Conservation (phyloP, 2,113 vertebrate genomes). For the Amphilophus citrinellus region DNA sequence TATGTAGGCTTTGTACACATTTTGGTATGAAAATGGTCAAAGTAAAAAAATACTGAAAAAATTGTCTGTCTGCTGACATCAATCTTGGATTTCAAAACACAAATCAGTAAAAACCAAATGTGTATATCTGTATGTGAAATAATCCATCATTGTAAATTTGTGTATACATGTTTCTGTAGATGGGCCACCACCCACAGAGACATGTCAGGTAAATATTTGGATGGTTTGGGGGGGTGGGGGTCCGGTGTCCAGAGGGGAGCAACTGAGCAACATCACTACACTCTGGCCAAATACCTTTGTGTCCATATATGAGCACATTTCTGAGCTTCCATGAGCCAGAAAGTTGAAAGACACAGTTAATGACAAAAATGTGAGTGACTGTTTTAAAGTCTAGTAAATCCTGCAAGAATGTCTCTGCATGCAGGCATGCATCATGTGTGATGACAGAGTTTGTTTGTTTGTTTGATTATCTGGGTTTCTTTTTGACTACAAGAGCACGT, state of each 20-base stretch:
- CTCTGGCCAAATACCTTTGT: slow-evolving; percentile 53
- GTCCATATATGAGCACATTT: not conserved
- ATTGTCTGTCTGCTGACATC: slow-evolving; percentile 3
- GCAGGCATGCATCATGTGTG: slow-evolving; percentile 15
- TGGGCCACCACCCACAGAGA: slow-evolving; percentile 82
- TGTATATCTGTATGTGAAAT: slow-evolving; percentile 52
- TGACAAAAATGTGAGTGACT: slow-evolving; percentile 9
- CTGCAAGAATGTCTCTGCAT: not conserved
- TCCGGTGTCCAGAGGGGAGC: slow-evolving; percentile 73
- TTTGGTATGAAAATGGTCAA: not conserved
- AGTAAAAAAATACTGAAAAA: not conserved
- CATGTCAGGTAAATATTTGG: slow-evolving; percentile 79
- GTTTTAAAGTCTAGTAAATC: slow-evolving; percentile 8
- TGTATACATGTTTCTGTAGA: slow-evolving; percentile 70
- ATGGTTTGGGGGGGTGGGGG: slow-evolving; percentile 60
- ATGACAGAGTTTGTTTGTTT: slow-evolving; percentile 37
- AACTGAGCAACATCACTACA: slow-evolving; percentile 44
- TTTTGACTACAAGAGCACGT: slow-evolving; percentile 6
- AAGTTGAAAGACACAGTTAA: not conserved
- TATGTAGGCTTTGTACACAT: not conserved
- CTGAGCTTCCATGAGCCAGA: not conserved
- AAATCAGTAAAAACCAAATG: slow-evolving; percentile 38
- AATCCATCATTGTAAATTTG: slow-evolving; percentile 70
- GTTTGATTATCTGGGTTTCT: not conserved
- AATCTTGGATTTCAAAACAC: slow-evolving; percentile 60